These are phyloP conservation scores for Onthophagus sagittarius DNA, from an alignment of 2,888 invertebrate species.

Conservation along the genomic window DNA sequence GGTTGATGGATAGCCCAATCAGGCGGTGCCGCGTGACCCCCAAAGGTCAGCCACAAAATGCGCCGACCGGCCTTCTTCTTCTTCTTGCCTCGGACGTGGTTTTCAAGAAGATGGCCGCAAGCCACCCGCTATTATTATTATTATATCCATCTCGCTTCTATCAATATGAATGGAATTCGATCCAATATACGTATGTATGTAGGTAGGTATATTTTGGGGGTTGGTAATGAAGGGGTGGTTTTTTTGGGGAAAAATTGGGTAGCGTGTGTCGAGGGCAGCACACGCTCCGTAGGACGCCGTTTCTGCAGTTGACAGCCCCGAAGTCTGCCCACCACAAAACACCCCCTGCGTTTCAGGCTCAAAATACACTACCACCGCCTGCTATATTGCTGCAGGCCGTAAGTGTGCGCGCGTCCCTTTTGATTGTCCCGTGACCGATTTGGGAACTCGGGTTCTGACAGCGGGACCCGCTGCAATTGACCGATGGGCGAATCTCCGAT, in stretches of 20 bases:
- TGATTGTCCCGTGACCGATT: not conserved
- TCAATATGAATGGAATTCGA: too few species aligned
- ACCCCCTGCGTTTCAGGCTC: not conserved
- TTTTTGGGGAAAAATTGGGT: not conserved
- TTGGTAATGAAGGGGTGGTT: not conserved
- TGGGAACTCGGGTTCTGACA: not conserved
- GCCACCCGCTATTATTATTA: not conserved
- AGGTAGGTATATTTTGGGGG: not conserved
- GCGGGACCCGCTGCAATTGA: not conserved
- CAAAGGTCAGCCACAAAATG: conserved; percentile 35
- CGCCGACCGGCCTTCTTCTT: conserved; percentile 13
- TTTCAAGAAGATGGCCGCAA: not conserved
- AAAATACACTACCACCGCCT: not conserved
- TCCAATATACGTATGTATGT: too few species aligned
- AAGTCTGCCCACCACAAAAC: not conserved
- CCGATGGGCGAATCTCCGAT: not conserved
- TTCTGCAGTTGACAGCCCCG: not conserved
- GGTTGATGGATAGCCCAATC: conserved; percentile 60
- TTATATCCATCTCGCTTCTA: not conserved
- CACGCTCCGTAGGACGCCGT: not conserved
- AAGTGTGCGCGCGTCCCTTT: not conserved
- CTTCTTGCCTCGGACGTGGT: not conserved
- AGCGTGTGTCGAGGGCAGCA: not conserved
- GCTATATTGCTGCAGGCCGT: not conserved
- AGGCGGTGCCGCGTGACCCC: conserved; percentile 45